phyloP scores from a whole-genome alignment of 2,888 invertebrate genomes.

The Ditylenchus weischeri region DNA sequence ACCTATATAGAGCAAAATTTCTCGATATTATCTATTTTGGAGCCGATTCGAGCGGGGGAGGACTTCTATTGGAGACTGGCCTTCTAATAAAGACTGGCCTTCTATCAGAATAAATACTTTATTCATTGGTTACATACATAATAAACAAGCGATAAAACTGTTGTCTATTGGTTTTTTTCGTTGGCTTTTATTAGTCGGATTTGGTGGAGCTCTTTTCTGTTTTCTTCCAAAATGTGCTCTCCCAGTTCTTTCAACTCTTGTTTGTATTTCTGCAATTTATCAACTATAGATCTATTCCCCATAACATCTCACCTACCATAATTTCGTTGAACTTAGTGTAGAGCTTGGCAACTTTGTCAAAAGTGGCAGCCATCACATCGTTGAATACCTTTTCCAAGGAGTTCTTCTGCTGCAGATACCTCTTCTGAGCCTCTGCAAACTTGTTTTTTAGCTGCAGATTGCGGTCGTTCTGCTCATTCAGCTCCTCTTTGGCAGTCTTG shows the following conservation, averaged over 20 bases:
- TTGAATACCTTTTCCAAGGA: neutral
- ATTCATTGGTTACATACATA: no score
- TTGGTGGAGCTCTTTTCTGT: neutral
- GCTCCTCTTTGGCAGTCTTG: no score
- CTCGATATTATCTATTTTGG: no score
- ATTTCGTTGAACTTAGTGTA: neutral
- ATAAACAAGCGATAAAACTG: no score
- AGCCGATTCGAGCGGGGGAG: no score
- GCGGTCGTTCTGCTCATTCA: neutral
- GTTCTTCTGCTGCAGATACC: neutral
- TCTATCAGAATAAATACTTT: no score
- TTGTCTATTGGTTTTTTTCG: no score
- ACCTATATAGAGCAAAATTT: no score
- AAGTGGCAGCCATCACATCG: neutral
- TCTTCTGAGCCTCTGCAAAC: neutral
- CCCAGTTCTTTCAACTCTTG: neutral
- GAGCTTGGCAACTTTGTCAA: constrained; percentile 10
- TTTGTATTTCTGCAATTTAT: neutral
- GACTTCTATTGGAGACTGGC: no score
- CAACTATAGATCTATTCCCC: neutral
- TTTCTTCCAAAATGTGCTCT: neutral
- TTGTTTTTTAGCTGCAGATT: neutral
- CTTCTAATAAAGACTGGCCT: no score
- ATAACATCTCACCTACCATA: neutral
- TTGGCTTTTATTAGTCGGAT: no score